Base-by-base conservation (phyloP, 2,113 vertebrate species). In the Ranitomeya variabilis region DNA sequence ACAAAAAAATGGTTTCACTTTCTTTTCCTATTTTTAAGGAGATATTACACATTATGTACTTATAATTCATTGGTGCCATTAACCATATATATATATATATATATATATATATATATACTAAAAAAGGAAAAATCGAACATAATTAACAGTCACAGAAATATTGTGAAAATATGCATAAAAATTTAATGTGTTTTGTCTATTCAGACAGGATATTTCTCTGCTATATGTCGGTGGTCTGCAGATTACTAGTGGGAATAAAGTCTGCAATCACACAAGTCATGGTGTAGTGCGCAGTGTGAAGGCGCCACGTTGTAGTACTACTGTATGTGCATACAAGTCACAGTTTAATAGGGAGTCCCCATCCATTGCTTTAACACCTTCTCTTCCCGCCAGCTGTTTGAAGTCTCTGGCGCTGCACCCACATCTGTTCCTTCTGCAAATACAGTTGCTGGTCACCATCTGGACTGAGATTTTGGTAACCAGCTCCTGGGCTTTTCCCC, bases 361-460 rank as follows among this genome's bases (percentile, higher is more conserved):
- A 76, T 86, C 80, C 64, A 57, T 74, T 62, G 69, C 69, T 76
- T 82, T 83, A 83, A 88, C 87, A 88, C 87, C 87, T 88, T 88
- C 80, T 37, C 62, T 83, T 57, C 87, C 80, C n/a, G 87, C 79
- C 87, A 88, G 87, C 80, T 88, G 87, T 88, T 82, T 82, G 66
- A 81, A 82, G 87, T 83, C 87, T 88, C 86, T 55, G 59, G 66
- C 54, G 79, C 87, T 83, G 55, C 79, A 74, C 52, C 87, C 80
- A 88, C 87, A 88, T 88, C 87, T 88, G 87, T 83, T 88, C 79
- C 67, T 88, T 88, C 87, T 83, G 62, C 87, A 88, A 82, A 88
- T 88, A 88, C 67, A 88, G 79, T 88, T 83, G 69, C 87, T 88
- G 87, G 79, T 88, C 86, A 88, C 86, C 86, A 88, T 88, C 86